Evolutionary conservation across 2,113 vertebrate species (phyloP).

Genomic region (Poeciliopsis turrubarensis): DNA sequence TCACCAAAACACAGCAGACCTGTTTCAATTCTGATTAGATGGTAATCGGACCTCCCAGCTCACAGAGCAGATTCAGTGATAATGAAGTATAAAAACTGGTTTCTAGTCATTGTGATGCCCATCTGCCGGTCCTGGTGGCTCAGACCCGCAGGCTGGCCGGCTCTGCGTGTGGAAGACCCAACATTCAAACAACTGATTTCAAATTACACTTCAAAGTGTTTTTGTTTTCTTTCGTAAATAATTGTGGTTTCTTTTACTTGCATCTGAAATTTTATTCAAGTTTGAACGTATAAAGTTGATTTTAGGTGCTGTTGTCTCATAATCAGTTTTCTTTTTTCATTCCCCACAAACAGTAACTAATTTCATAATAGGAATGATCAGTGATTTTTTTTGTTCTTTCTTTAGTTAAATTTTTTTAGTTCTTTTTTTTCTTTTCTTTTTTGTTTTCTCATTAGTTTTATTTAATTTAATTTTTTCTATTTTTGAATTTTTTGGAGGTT

Average conservation of each 20-base stretch:
- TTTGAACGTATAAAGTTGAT: not conserved
- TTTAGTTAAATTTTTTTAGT: not conserved
- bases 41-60: not conserved
- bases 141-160: conserved; percentile 17
- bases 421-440: not conserved
- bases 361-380: conserved; percentile 34
- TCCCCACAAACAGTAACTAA: conserved; percentile 30
- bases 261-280: not conserved
- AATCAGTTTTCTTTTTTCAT: conserved; percentile 24
- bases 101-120: conserved; percentile 21
- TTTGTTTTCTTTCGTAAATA: not conserved
- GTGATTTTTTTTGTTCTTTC: not conserved
- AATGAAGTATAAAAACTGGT: conserved; percentile 27
- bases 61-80: conserved; percentile 40
- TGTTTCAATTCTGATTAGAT: conserved; percentile 8
- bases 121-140: conserved; percentile 43
- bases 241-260: not conserved
- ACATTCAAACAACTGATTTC: not conserved
- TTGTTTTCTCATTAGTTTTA: not conserved
- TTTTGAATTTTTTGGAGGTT: too few relatives aligned
- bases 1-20: not conserved
- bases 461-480: not conserved
- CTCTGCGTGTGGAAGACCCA: not conserved
- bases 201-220: not conserved
- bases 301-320: not conserved